Base-by-base conservation (phyloP, 1,140 invertebrate genomes). In the Aphidius gifuensis region DNA sequence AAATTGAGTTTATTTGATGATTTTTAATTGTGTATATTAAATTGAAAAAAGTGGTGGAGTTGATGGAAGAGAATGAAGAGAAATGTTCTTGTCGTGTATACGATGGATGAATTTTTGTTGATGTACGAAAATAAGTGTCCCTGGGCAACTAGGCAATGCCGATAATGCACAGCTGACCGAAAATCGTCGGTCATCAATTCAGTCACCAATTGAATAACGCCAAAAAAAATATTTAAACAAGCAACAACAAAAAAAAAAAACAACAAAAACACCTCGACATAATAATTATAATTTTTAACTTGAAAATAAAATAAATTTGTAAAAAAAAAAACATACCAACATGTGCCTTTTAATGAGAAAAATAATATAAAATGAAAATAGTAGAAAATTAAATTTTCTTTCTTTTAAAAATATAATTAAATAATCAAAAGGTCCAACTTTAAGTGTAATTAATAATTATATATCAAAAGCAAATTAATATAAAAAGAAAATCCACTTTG, bases 81-180 rank as follows among this genome's bases (percentile, higher is more conserved):
- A n/a, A 6, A n/a, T 2, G 9, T 7, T 46, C 48, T 45, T 16
- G 8, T 32, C 50, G 21, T 6, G 23, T 58, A 32, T 6, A n/a
- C 9, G 46, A 49, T 57, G 54, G 51, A 49, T 47, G 32, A 58
- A 9, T 40, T 58, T 45, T 58, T 23, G 51, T 56, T 49, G n/a
- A 58, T 23, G 48, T 50, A 51, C 46, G 49, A 62, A 62, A 58
- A 58, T 51, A 62, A 44, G 39, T 62, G 55, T 50, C 46, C 54
- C 42, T 57, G 55, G 58, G 53, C 46, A 9, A 47, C 46, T 32
- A 32, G 23, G 23, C 23, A 32, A 32, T 32, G 55, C 45, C 44
- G 46, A 58, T 62, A 58, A 58, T 62, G 55, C 23, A 51, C 47
- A 62, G 61, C 61, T 58, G 54, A 57, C 48, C 53, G 21, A 56